Evolutionary conservation across 2,113 vertebrate species (phyloP), one percentile per base, ranked within the genome.

Genomic region (Astur gentilis): DNA sequence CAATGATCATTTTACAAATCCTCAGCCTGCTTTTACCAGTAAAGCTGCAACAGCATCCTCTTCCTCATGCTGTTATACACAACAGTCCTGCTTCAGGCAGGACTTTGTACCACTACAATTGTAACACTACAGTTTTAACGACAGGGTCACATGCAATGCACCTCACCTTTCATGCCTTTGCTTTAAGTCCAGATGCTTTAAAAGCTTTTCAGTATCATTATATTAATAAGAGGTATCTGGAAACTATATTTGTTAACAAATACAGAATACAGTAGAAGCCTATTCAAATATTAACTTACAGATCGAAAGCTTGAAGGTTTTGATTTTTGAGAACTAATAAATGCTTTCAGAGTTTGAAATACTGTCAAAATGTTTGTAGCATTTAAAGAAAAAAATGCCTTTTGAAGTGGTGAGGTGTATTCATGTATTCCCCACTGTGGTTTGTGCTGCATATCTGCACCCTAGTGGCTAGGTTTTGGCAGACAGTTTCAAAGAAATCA

Each of bases 381-480:
- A 55, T 65, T 65, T 69, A 45, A 70, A 54, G 32, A 45, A 62
- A 79, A 25, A 50, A 52, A 31, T 2, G 38, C 27, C 16, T 87
- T 82, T 69, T 80, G 40, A 87, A 87, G 34, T n/a, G 17, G 15
- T 49, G 34, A 72, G 40, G 69, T 4, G 0, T 85, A 89, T 89
- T 47, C 4, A 13, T 3, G 1, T 6, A 26, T 49, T 89, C 79
- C 62, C 85, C 67, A 34, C 38, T 38, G 66, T 4, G 2, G 94
- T 95, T 96, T 94, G 78, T 95, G 91, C 94, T 86, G 75, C 96
- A 32, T 80, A 96, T 65, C 95, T 95, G 93, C 87, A 90, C 94
- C 94, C 95, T 97, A 93, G 94, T 94, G 96, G 94, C 22, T 71
- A 91, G 86, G 88, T 49, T 89, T 94, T 87, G 86, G 70, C 73